Conservation (phyloP, 2,888 invertebrate genomes). For the Oxystoma pomonae region DNA sequence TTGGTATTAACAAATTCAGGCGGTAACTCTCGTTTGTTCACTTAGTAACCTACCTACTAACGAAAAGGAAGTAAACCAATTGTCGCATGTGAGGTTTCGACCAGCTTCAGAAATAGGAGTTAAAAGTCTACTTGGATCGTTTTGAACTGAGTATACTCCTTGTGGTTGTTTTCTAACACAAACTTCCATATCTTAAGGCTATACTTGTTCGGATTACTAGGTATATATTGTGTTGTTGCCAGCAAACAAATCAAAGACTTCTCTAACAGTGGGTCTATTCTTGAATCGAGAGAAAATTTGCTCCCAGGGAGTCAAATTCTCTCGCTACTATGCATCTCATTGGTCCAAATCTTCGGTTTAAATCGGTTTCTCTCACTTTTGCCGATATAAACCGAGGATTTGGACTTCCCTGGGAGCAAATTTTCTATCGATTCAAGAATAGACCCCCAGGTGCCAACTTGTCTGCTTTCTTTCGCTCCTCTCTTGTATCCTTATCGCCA, state of each 20-base stretch:
- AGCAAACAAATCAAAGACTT: neutral
- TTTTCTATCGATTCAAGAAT: too few species aligned
- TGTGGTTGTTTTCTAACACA: neutral
- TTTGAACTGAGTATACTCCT: neutral
- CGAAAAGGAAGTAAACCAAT: neutral
- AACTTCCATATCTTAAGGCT: neutral
- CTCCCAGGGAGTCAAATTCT: too few species aligned
- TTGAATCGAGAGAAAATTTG: too few species aligned
- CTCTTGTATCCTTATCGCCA: conserved; percentile 3
- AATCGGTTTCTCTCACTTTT: too few species aligned
- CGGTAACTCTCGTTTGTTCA: neutral
- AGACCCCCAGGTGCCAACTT: conserved; percentile 9
- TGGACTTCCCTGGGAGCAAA: too few species aligned
- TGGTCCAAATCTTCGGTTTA: too few species aligned
- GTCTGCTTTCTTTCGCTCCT: conserved; percentile 5
- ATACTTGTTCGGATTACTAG: neutral
- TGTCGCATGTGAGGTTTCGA: neutral
- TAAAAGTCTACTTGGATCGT: neutral
- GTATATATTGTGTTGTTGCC: neutral
- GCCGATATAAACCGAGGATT: too few species aligned
- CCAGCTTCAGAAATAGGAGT: neutral
- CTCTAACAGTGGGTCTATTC: neutral
- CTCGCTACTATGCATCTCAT: too few species aligned
- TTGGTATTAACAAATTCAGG: neutral
- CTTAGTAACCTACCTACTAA: neutral